These are phyloP conservation scores for Falcunculus frontatus DNA, from an alignment of 2,113 vertebrate genomes.

Conservation along the genomic window DNA sequence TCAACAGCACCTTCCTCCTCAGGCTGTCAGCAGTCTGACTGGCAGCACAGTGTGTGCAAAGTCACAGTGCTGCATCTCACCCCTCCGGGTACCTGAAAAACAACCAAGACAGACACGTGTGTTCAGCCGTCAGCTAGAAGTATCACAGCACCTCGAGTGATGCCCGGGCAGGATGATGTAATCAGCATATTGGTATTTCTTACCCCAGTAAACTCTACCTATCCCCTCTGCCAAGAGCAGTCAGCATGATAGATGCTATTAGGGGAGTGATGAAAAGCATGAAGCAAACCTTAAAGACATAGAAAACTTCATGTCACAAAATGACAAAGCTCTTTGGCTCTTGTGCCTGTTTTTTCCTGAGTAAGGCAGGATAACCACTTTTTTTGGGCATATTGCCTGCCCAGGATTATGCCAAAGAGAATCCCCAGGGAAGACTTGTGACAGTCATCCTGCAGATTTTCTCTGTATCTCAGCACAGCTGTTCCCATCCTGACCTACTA, in stretches of 20 bases:
- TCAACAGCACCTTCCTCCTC: background rate
- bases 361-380: background rate
- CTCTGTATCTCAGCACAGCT: background rate
- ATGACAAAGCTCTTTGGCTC: background rate
- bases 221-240: background rate
- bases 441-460: background rate
- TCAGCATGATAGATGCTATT: background rate
- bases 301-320: background rate
- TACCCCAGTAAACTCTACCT: background rate
- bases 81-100: background rate
- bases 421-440: background rate
- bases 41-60: background rate
- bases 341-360: background rate
- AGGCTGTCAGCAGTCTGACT: background rate
- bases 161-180: background rate
- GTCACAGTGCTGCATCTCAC: background rate
- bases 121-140: background rate
- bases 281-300: background rate
- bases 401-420: background rate
- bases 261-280: background rate
- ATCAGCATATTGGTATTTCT: background rate
- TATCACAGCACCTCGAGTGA: background rate
- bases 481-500: constrained; percentile 21
- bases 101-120: background rate
- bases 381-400: background rate